A percentile compares a stretch with the other conserved stretches of the same genome.
Evolutionary conservation across 2,113 vertebrate species (phyloP).

Genomic region (Zosterops borbonicus): DNA sequence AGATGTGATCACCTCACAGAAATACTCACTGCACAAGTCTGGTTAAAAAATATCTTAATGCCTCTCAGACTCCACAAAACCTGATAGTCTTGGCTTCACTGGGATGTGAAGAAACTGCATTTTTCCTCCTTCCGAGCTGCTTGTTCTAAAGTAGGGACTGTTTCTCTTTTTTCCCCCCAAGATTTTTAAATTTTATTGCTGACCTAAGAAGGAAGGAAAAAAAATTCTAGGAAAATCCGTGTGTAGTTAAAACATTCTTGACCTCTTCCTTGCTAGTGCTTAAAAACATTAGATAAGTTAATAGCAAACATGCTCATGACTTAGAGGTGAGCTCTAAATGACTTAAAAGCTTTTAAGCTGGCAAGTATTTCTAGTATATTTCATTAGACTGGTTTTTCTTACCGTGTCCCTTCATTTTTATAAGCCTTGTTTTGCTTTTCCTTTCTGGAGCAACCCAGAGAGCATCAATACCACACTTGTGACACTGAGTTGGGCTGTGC

Average conservation of each 20-base stretch:
- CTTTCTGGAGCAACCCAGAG: background rate
- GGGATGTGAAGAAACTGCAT: background rate
- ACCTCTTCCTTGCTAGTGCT: background rate
- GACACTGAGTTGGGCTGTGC: background rate
- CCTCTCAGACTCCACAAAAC: background rate
- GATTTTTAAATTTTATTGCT: background rate
- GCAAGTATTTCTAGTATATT: background rate
- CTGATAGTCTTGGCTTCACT: background rate
- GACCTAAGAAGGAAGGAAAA: background rate
- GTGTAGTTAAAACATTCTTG: background rate
- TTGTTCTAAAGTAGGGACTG: background rate
- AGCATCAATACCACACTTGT: background rate
- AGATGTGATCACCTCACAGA: background rate
- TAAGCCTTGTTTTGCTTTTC: background rate
- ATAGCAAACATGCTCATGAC: background rate
- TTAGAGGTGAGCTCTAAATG: background rate
- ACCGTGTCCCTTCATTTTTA: background rate
- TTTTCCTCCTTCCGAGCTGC: background rate
- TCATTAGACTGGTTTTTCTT: background rate
- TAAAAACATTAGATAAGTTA: background rate
- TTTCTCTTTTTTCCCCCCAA: background rate
- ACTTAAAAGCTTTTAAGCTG: background rate
- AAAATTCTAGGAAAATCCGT: background rate
- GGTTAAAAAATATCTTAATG: background rate
- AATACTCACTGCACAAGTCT: background rate